Base-by-base conservation (phyloP, 2,113 vertebrate species). In the Ia io region DNA sequence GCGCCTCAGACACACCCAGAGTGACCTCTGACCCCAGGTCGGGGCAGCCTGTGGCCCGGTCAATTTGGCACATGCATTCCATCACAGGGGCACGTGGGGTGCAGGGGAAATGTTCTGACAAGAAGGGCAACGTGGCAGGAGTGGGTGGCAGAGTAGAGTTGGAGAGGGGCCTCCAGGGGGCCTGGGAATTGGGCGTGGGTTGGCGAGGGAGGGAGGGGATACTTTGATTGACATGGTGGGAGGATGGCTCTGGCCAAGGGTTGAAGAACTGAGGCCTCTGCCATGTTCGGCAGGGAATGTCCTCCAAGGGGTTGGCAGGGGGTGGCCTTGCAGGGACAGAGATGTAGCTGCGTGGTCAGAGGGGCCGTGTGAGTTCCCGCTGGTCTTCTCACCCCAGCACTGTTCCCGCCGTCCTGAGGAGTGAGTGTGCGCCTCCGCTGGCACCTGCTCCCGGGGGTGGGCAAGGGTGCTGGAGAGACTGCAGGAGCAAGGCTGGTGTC, bases 201-300 rank as follows among this genome's bases (percentile, higher is more conserved):
- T 1, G 16, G 77, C 20, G 44, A 40, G 30, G 32, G 49, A 61
- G 56, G 37, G 17, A 30, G 44, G 9, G n/a, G 10, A 5, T 10
- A 2, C 17, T 18, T 4, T 28, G 30, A 9, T 42, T 3, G 2
- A 17, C 12, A 2, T 42, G 2, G 22, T 40, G 37, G 76, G 4
- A 44, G 61, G 9, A 2, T 18, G 49, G 0, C 63, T 44, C 37
- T 11, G 28, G 49, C 47, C 40, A 9, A 35, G 20, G n/a, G 9
- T 8, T 0, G n/a, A 10, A 13, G 11, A 25, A 9, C 7, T 0
- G 14, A 49, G 30, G 53, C 42, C 14, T 9, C 42, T 9, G 42
- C 22, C 11, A 12, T 71, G 70, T 37, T 12, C 5, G 10, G 70
- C 11, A 3, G 23, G 6, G 37, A 71, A 56, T 56, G 22, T 22